Evolutionary conservation across 1,140 invertebrate species (phyloP).

Genomic region (Meloidogyne exigua): DNA sequence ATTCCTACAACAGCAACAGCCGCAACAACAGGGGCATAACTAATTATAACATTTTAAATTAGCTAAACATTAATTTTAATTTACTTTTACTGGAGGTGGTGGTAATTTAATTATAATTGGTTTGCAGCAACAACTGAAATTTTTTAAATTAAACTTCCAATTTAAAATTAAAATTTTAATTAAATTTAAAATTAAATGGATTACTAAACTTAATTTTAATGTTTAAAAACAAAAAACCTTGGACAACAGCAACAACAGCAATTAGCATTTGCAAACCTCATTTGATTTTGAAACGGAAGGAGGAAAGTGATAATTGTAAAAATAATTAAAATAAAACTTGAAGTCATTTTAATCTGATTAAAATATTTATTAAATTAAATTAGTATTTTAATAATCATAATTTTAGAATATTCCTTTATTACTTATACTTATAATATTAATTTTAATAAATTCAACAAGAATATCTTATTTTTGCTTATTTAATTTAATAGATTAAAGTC

Average conservation of each 20-base stretch:
- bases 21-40: constrained; percentile 33
- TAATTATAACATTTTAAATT: neutral
- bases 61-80: neutral
- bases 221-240: neutral
- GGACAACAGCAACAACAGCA: constrained; percentile 12
- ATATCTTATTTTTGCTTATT: no score
- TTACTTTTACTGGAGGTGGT: constrained; percentile 29
- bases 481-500: neutral
- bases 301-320: neutral
- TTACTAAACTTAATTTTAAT: neutral
- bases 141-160: neutral
- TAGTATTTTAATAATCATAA: neutral
- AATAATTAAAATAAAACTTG: neutral
- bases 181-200: no score
- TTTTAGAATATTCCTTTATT: neutral
- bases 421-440: neutral
- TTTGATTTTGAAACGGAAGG: constrained; percentile 1
- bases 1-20: constrained; percentile 27
- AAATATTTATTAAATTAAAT: neutral
- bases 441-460: neutral
- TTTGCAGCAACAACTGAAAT: constrained; percentile 36
- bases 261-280: neutral
- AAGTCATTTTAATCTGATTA: neutral
- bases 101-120: constrained; percentile 36
- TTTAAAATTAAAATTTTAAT: no score